Percentiles rank a stretch among this genome's conserved stretches.
Evolutionary conservation across 2,888 invertebrate species (phyloP).

Genomic region (Polyommatus icarus): DNA sequence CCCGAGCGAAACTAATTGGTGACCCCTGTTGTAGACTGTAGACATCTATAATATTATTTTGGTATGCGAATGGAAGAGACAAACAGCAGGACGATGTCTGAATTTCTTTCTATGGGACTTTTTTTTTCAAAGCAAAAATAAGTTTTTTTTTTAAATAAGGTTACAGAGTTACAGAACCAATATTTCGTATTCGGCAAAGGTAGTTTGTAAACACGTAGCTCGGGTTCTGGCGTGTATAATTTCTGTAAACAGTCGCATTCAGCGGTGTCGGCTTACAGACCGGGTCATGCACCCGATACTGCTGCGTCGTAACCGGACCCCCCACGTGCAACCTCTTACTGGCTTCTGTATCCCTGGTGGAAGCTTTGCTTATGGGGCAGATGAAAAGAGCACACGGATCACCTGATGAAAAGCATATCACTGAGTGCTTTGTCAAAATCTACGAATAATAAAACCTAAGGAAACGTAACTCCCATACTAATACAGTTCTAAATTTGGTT

Average conservation of each 20-base stretch:
- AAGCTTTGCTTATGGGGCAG: background rate
- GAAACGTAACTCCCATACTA: no score
- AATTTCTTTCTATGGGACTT: no score
- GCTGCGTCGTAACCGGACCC: background rate
- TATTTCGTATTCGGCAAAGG: background rate
- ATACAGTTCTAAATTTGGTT: no score
- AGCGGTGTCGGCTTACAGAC: slow-evolving; percentile 9
- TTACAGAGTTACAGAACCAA: background rate
- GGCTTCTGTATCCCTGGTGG: background rate
- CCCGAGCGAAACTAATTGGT: no score
- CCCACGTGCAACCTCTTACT: background rate
- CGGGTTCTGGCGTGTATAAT: background rate
- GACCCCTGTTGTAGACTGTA: no score
- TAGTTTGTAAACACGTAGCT: slow-evolving; percentile 6
- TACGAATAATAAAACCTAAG: no score
- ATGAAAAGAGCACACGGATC: no score
- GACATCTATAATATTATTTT: no score
- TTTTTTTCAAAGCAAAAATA: background rate
- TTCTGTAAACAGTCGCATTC: slow-evolving; percentile 16
- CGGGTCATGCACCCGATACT: background rate
- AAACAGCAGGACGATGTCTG: no score
- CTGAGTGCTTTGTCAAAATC: no score
- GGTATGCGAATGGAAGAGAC: no score
- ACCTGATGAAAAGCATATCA: no score
- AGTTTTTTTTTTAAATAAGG: background rate